Conservation (phyloP, 2,888 invertebrate genomes). For the Bellardia bayeri region DNA sequence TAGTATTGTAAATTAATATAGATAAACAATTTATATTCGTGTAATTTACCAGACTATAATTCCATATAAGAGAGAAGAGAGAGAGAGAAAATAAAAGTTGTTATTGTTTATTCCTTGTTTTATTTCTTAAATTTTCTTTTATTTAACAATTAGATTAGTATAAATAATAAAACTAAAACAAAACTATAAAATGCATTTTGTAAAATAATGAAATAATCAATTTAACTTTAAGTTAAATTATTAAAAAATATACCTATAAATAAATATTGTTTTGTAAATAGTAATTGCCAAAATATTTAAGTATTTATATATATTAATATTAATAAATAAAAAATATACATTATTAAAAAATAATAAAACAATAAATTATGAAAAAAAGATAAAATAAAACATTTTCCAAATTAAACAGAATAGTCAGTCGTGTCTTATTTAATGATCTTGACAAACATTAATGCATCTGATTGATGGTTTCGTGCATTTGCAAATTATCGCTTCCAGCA, state of each 20-base stretch:
- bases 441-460: no score
- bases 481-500: no score
- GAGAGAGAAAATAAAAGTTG: constrained; percentile 23
- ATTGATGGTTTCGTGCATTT: no score
- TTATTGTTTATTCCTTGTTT: constrained; percentile 52
- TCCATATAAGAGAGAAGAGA: constrained; percentile 25
- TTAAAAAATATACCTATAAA: constrained; percentile 22
- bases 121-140: constrained; percentile 7
- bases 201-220: constrained; percentile 46
- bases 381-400: constrained; percentile 45
- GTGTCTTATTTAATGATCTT: neutral
- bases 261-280: constrained; percentile 69
- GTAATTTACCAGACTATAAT: constrained; percentile 41
- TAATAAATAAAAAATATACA: constrained; percentile 39
- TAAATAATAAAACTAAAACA: constrained; percentile 8
- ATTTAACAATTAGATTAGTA: constrained; percentile 10
- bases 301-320: constrained; percentile 62
- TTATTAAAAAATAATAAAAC: constrained; percentile 41
- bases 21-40: constrained; percentile 49
- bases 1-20: constrained; percentile 49
- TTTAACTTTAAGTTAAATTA: constrained; percentile 67
- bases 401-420: neutral
- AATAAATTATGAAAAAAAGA: constrained; percentile 36
- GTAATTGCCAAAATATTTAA: constrained; percentile 65
- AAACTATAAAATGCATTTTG: constrained; percentile 30